Percentiles rank a stretch among this genome's conserved stretches.
Evolutionary conservation across 2,113 vertebrate species (phyloP).

Genomic region (Ahaetulla prasina): DNA sequence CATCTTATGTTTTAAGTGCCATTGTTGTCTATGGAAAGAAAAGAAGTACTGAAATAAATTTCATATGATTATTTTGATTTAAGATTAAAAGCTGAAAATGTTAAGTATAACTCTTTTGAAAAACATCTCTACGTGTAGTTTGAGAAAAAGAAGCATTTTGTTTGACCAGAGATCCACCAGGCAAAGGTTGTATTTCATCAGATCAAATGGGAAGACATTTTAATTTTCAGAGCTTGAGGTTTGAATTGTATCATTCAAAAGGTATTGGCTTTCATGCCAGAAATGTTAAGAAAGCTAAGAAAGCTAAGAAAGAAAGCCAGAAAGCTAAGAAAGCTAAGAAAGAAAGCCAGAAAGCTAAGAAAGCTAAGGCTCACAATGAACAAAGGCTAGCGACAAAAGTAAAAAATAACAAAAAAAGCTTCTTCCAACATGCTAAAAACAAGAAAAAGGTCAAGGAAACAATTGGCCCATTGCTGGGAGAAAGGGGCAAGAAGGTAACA

Average conservation of each 20-base stretch:
- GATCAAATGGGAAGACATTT: background rate
- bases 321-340: no score
- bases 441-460: no score
- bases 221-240: background rate
- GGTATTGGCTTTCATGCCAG: background rate
- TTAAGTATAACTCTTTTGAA: background rate
- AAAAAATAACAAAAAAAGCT: no score
- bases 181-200: background rate
- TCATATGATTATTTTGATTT: background rate
- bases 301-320: no score
- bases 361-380: no score
- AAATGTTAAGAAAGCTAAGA: no score
- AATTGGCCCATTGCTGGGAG: no score
- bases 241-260: background rate
- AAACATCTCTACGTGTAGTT: background rate
- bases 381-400: no score
- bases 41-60: background rate
- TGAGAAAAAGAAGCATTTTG: background rate
- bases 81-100: background rate
- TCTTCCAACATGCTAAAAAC: no score
- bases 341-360: no score
- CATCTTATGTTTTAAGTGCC: background rate
- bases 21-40: background rate
- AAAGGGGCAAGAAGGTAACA: no score
- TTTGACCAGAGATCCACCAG: background rate